Conservation (phyloP, 2,113 vertebrate species). For the Psilopsiagon aurifrons region DNA sequence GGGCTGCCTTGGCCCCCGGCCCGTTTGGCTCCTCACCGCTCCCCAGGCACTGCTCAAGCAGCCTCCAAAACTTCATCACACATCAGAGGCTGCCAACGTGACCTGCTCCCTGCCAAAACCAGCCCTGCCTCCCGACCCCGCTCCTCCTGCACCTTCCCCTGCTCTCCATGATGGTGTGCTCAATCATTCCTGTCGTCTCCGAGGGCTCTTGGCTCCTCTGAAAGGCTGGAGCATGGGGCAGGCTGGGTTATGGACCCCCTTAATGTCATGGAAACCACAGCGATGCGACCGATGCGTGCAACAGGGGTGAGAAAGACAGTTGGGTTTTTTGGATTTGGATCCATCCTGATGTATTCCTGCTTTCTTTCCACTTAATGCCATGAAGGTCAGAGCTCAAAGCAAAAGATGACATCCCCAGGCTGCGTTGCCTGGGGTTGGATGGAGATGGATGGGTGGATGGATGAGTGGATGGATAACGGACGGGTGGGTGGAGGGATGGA, state of each 20-base stretch:
- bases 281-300: neutral
- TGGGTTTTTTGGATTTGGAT: neutral
- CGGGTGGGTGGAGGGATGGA: too few species aligned
- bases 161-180: slow-evolving; percentile 36
- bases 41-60: slow-evolving; percentile 75
- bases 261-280: slow-evolving; percentile 39
- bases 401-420: accelerated
- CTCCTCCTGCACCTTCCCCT: slow-evolving; percentile 20
- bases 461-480: too few species aligned
- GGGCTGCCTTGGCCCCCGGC: slow-evolving; percentile 63
- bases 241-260: slow-evolving; percentile 34
- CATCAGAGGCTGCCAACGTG: slow-evolving; percentile 70
- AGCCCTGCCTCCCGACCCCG: slow-evolving; percentile 14
- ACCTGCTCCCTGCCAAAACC: slow-evolving; percentile 69
- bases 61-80: slow-evolving; percentile 71
- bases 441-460: too few species aligned
- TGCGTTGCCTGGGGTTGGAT: neutral
- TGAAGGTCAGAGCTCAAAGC: neutral
- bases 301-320: slow-evolving; percentile 24
- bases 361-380: neutral
- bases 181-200: slow-evolving; percentile 48
- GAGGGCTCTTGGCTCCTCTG: slow-evolving; percentile 33
- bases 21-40: slow-evolving; percentile 64
- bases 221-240: neutral
- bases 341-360: neutral